A percentile compares a stretch with the other conserved stretches of the same genome.
Evolutionary conservation across 2,797 vertebrate genomes (phyloP).

Genomic region (Sebastolobus altivelis): DNA sequence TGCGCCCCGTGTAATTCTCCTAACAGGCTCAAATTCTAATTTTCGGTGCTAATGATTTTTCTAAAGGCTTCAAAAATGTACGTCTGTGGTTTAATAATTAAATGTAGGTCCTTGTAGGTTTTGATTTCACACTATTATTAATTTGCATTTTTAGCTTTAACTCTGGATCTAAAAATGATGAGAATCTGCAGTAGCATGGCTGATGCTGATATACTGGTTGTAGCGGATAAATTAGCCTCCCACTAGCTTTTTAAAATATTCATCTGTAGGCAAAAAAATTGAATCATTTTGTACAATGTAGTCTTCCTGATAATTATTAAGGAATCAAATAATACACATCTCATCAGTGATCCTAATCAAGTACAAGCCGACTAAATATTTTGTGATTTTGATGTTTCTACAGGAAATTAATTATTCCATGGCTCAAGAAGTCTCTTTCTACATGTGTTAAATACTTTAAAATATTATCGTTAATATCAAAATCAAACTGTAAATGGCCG

Average conservation of each 20-base stretch:
- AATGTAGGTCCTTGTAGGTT: conserved; percentile 21
- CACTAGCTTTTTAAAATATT: background rate
- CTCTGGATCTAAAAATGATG: background rate
- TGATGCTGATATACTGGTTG: conserved; percentile 6
- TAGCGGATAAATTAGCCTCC: background rate
- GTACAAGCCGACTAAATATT: background rate
- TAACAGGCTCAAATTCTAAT: conserved; percentile 25
- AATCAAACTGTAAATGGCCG: background rate
- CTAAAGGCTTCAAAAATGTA: conserved; percentile 26
- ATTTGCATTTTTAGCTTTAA: conserved; percentile 22
- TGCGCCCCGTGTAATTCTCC: conserved; percentile 22
- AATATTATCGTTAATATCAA: background rate
- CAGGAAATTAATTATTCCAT: background rate
- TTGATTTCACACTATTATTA: conserved; percentile 18
- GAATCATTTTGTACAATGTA: conserved; percentile 11
- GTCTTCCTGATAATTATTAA: conserved; percentile 12
- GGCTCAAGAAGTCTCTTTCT: conserved; percentile 1
- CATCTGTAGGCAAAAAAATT: background rate
- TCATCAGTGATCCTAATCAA: background rate
- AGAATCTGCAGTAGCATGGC: conserved; percentile 9
- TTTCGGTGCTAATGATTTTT: conserved; percentile 61
- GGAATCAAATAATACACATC: conserved; percentile 9
- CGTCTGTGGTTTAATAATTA: conserved; percentile 17
- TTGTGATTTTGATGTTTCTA: conserved; percentile 20
- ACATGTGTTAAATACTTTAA: background rate